Base-by-base conservation (phyloP, 2,797 vertebrate species). In the Aeoliscus strigatus region DNA sequence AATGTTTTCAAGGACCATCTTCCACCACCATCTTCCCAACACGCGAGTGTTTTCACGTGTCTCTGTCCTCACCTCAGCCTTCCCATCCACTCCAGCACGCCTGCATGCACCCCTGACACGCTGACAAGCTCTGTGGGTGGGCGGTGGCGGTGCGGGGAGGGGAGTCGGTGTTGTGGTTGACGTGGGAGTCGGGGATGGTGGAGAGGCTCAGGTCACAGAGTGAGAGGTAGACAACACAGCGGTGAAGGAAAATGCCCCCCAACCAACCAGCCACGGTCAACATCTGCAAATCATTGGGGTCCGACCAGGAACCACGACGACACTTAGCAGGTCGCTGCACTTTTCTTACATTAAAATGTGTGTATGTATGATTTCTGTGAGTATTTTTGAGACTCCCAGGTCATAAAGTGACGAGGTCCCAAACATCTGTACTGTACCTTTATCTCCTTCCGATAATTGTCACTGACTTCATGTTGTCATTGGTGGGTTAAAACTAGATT, bases 61-160 rank as follows among this genome's bases (percentile, higher is more conserved):
- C 44, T 62, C 55, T 49, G 43, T 27, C 43, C 11, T 25, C 24
- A 25, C 37, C 42, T 47, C 51, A 21, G 51, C 51, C 46, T 58
- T 59, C 74, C 73, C 31, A 49, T 63, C 58, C 47, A 63, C 62
- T 43, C 49, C 60, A 73, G 27, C 75, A 81, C 52, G 63, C 69
- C 73, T 73, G 60, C 72, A 51, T 83, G 79, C 68, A 69, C 75
- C 60, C n/a, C 53, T 78, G 80, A 82, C 81, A 82, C 47, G 42
- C 70, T 80, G 84, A 85, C 82, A 81, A 70, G 82, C 68, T n/a
- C n/a, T n/a, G n/a, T n/a, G n/a, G n/a, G n/a, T n/a, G n/a, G n/a
- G n/a, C n/a, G n/a, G n/a, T n/a, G n/a, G n/a, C n/a, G n/a, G n/a
- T n/a, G n/a, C 15, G 57, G 50, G 3, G 64, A 65, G 60, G 47